Evolutionary conservation across 1,140 invertebrate species (phyloP).

Genomic region (Telenomus remus): DNA sequence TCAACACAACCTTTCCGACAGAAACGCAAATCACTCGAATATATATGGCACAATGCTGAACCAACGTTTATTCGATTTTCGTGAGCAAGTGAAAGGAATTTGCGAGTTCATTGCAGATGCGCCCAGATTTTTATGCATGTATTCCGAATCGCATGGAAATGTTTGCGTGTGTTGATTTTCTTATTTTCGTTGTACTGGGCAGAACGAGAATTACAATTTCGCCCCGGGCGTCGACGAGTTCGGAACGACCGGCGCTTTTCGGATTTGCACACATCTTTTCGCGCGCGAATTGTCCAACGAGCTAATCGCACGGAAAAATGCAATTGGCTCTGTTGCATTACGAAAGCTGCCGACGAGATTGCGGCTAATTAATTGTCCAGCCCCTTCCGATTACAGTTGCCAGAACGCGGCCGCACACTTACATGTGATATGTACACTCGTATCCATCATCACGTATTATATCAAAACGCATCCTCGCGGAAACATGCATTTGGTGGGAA

Average conservation of each 20-base stretch:
- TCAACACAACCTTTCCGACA: conserved; percentile 88
- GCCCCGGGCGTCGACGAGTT: no score
- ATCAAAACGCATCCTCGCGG: conserved; percentile 78
- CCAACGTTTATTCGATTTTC: conserved; percentile 86
- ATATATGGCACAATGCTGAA: conserved; percentile 86
- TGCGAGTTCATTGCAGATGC: conserved; percentile 66
- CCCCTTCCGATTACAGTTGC: conserved; percentile 9
- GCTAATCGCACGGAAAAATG: conserved; percentile 1
- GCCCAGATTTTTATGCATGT: conserved; percentile 41
- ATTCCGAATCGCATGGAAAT: conserved; percentile 21
- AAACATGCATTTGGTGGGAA: conserved; percentile 88
- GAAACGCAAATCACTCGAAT: conserved; percentile 86
- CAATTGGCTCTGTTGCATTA: background rate
- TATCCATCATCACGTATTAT: conserved; percentile 37
- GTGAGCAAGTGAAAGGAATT: conserved; percentile 85
- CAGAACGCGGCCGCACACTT: conserved; percentile 8
- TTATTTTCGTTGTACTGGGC: background rate
- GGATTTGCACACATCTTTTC: background rate
- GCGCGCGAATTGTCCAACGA: background rate
- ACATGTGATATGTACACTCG: conserved; percentile 20
- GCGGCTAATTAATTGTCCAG: conserved; percentile 6
- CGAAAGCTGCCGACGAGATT: conserved; percentile 3
- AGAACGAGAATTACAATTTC: background rate
- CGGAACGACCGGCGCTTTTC: background rate
- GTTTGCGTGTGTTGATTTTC: conserved; percentile 7